Evolutionary conservation across 35 echinoderm and acorn worm species (phyloP).

Genomic region (Lytechinus variegatus): DNA sequence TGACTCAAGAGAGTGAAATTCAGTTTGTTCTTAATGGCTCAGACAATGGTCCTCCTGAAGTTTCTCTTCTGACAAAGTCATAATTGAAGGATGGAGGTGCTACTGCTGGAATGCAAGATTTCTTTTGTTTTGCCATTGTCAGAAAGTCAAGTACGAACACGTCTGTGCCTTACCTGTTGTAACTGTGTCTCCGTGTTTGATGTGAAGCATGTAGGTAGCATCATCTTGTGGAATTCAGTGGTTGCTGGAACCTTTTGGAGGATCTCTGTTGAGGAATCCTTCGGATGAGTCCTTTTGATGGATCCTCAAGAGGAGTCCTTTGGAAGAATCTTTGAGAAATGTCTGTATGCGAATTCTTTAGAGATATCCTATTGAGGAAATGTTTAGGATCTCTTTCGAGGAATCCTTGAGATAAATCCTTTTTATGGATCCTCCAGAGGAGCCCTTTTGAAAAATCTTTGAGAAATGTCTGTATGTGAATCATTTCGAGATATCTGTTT

Average conservation of each 20-base stretch:
- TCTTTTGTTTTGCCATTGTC: neutral
- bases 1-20: neutral
- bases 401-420: no score
- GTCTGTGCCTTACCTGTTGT: slow-evolving; percentile 44
- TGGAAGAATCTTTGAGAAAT: no score
- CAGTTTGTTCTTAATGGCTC: neutral
- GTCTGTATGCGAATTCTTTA: no score
- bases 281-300: no score
- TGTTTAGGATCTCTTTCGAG: no score
- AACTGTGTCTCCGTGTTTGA: neutral
- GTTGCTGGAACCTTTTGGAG: neutral
- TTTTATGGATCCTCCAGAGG: no score
- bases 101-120: neutral
- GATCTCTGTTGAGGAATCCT: no score
- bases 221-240: neutral
- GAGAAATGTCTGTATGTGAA: no score
- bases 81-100: neutral
- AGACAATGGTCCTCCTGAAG: neutral
- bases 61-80: neutral
- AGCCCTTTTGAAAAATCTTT: no score
- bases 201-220: neutral
- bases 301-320: no score
- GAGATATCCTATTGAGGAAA: no score
- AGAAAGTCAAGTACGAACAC: slow-evolving; percentile 6
- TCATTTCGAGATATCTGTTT: no score